A percentile compares a stretch with the other conserved stretches of the same genome.
Conservation (phyloP, 2,113 vertebrate genomes). For the Oreotrochilus melanogaster region DNA sequence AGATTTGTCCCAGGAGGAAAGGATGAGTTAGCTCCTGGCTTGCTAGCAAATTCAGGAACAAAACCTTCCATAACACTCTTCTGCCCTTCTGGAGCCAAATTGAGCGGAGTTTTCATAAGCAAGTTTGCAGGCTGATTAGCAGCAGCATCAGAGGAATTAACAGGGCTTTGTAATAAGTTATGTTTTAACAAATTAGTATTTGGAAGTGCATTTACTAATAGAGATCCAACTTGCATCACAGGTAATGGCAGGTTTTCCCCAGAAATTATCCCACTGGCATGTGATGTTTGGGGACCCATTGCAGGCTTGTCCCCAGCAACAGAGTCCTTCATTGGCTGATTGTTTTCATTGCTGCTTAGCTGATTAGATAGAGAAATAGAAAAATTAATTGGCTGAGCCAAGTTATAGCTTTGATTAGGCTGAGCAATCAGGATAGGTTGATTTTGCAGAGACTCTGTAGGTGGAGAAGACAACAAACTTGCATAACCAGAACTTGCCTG, state of each 20-base stretch:
- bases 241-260: conserved; percentile 47
- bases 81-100: conserved; percentile 79
- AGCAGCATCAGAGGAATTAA: conserved; percentile 62
- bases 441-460: conserved; percentile 84
- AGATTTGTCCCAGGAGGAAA: not conserved
- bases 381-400: conserved; percentile 80
- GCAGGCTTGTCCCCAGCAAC: conserved; percentile 49
- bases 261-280: conserved; percentile 35
- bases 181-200: conserved; percentile 71
- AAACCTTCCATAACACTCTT: conserved; percentile 60
- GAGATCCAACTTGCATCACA: conserved; percentile 46
- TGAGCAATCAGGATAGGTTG: conserved; percentile 90
- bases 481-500: conserved; percentile 91
- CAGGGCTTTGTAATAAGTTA: conserved; percentile 59
- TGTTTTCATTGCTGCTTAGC: conserved; percentile 76
- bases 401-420: conserved; percentile 86
- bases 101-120: conserved; percentile 71
- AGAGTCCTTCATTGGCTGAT: conserved; percentile 71
- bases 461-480: conserved; percentile 86
- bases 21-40: conserved; percentile 52
- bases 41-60: conserved; percentile 53
- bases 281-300: conserved; percentile 13
- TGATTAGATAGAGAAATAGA: conserved; percentile 68
- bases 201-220: conserved; percentile 31
- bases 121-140: conserved; percentile 49